Conservation (phyloP, 2,113 vertebrate genomes). For the Atlantisia rogersi region DNA sequence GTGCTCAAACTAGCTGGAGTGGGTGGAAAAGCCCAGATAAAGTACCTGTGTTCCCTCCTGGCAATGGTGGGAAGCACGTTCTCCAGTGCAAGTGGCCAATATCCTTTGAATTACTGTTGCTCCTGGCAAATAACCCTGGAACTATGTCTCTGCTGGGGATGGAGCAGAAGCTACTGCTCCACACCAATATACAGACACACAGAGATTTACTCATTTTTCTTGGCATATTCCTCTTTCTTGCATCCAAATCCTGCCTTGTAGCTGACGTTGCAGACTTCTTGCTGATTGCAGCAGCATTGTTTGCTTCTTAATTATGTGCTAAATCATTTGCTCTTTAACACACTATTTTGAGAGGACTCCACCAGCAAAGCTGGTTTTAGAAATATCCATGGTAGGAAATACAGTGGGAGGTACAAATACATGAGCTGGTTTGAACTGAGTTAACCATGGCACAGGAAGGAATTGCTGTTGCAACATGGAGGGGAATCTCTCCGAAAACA, state of each 20-base stretch:
- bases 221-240: background rate
- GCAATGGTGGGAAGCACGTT: background rate
- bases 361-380: background rate
- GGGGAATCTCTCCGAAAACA: background rate
- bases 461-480: background rate
- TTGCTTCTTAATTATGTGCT: constrained; percentile 30
- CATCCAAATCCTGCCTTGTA: background rate
- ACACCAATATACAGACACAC: background rate
- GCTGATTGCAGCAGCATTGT: background rate
- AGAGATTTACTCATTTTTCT: background rate
- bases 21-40: background rate
- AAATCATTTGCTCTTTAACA: constrained; percentile 19
- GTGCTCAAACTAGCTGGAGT: background rate
- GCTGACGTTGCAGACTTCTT: background rate
- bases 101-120: background rate
- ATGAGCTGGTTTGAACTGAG: background rate
- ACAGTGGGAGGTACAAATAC: background rate
- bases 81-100: background rate
- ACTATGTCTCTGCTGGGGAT: background rate
- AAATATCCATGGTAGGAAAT: background rate
- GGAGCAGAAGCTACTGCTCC: background rate
- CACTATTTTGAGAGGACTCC: background rate
- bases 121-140: background rate
- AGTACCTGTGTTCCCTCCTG: background rate
- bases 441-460: background rate